Evolutionary conservation across 2,888 invertebrate genomes (phyloP).

Genomic region (Rotaria sp.): DNA sequence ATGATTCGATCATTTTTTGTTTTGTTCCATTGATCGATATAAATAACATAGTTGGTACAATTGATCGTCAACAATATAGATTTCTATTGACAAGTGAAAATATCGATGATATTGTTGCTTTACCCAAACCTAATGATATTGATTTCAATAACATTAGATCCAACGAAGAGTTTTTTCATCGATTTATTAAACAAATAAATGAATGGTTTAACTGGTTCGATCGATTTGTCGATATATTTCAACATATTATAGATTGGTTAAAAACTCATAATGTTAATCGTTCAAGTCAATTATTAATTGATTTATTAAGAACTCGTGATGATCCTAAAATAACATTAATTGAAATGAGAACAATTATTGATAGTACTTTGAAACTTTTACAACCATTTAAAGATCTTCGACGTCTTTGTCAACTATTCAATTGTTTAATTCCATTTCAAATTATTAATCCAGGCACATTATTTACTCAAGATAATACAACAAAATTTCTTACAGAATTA

Average conservation of each 20-base stretch:
- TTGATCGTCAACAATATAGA: neutral
- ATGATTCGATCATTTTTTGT: neutral
- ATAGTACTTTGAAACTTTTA: neutral
- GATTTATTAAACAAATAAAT: neutral
- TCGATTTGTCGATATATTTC: slow-evolving; percentile 13
- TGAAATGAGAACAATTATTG: neutral
- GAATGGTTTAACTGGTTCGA: neutral
- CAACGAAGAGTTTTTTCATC: neutral
- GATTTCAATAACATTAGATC: neutral
- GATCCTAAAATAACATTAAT: neutral
- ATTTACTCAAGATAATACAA: neutral
- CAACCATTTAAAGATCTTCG: neutral
- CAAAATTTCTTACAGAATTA: neutral
- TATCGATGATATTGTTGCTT: neutral
- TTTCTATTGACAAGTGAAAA: neutral
- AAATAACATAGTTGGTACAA: neutral
- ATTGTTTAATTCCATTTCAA: slow-evolving; percentile 4
- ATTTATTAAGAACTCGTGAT: neutral
- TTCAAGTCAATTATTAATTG: neutral
- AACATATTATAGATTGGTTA: neutral
- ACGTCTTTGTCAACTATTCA: neutral
- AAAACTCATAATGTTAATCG: neutral
- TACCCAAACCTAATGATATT: neutral
- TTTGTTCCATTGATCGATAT: neutral
- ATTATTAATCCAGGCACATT: neutral